A percentile compares a stretch with the other conserved stretches of the same genome.
These are phyloP conservation scores for Gisinianus flammeolus DNA, from an alignment of 2,888 invertebrate species.

Conservation along the genomic window DNA sequence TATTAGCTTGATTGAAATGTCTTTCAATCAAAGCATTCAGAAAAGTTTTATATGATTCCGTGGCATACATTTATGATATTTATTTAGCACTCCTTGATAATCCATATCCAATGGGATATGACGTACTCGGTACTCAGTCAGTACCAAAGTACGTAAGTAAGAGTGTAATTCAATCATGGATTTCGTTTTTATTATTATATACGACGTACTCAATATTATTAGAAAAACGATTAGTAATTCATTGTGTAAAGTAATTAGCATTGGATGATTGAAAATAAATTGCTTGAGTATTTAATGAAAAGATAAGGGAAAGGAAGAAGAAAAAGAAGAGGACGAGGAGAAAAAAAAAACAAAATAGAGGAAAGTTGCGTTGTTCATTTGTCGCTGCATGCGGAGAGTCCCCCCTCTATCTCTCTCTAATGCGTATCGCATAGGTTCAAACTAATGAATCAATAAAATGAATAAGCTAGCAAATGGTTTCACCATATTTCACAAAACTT, in stretches of 20 bases:
- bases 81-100: not conserved
- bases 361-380: not conserved
- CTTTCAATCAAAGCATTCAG: too few species aligned
- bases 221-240: not conserved
- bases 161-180: not conserved
- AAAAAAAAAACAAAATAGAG: not conserved
- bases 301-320: not conserved
- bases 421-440: not conserved
- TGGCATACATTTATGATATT: too few species aligned
- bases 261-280: conserved; percentile 9
- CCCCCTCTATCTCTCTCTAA: not conserved
- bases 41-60: not conserved
- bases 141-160: not conserved
- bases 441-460: conserved; percentile 21
- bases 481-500: conserved; percentile 32
- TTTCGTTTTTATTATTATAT: not conserved
- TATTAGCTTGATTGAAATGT: not conserved
- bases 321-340: not conserved
- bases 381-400: too few species aligned
- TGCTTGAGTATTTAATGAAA: conserved; percentile 1
- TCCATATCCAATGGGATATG: not conserved
- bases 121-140: not conserved
- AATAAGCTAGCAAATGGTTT: conserved; percentile 5
- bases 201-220: not conserved
- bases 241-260: not conserved